phyloP scores from a whole-genome alignment of 1,140 invertebrate species.

The Rhopalosiphum padi region DNA sequence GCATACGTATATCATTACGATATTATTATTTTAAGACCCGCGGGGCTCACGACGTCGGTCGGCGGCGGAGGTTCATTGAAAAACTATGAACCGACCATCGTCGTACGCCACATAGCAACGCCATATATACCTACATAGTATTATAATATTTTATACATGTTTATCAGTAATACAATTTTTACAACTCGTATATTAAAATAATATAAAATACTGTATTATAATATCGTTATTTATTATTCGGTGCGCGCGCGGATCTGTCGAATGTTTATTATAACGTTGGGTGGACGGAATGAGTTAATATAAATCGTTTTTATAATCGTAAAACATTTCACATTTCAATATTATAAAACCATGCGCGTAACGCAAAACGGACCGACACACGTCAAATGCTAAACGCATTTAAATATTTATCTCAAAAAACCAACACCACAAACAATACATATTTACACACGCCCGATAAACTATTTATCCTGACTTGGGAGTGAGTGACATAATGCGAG shows the following conservation, averaged over 20 bases:
- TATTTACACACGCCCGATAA: neutral
- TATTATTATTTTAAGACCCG: neutral
- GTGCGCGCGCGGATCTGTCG: neutral
- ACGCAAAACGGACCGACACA: neutral
- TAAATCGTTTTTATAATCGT: neutral
- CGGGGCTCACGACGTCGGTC: neutral
- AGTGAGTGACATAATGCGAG: too few relatives aligned
- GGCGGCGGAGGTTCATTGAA: constrained; percentile 10
- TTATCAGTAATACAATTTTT: constrained; percentile 10
- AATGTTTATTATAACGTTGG: neutral
- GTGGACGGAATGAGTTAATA: neutral
- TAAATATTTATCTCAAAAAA: neutral
- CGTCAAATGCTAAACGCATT: neutral
- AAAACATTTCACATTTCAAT: neutral
- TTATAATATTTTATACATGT: neutral
- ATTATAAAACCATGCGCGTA: neutral
- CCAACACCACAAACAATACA: neutral
- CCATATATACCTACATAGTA: neutral
- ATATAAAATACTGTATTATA: neutral
- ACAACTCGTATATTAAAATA: neutral
- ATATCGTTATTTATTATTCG: neutral
- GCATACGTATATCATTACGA: neutral
- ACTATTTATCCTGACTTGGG: neutral
- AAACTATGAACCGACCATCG: neutral
- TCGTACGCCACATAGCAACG: neutral